A percentile compares a stretch with the other conserved stretches of the same genome.
Conservation (phyloP, 2,888 invertebrate genomes). For the Oxycera nigricornis region DNA sequence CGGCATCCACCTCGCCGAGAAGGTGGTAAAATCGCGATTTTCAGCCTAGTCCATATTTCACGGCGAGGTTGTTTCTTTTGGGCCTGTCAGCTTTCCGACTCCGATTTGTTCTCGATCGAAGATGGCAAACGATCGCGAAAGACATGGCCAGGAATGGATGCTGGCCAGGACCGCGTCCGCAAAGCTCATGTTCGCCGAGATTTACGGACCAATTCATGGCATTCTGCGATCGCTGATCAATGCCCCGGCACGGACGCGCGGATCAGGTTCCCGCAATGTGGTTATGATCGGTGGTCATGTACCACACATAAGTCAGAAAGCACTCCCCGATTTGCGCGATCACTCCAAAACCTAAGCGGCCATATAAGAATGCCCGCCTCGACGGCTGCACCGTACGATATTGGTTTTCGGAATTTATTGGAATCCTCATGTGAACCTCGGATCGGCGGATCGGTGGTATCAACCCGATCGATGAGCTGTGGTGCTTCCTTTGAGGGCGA, state of each 20-base stretch:
- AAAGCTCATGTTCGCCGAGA: constrained; percentile 22
- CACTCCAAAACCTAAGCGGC: neutral
- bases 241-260: neutral
- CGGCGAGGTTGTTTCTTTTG: neutral
- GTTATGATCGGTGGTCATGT: constrained; percentile 34
- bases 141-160: neutral
- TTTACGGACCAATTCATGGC: constrained; percentile 33
- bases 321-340: neutral
- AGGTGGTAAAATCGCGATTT: constrained; percentile 32
- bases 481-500: no score
- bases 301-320: constrained; percentile 15
- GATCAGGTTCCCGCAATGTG: constrained; percentile 15
- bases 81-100: neutral
- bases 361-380: neutral
- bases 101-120: constrained; percentile 35
- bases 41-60: constrained; percentile 30
- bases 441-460: no score
- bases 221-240: constrained; percentile 19
- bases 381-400: neutral
- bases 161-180: neutral
- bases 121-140: constrained; percentile 43
- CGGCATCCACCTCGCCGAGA: neutral
- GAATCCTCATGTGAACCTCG: no score
- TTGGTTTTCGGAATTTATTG: constrained; percentile 30
- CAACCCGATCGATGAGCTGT: no score